Conservation (phyloP, 1,140 invertebrate species). For the Alviniconcha marisindica region DNA sequence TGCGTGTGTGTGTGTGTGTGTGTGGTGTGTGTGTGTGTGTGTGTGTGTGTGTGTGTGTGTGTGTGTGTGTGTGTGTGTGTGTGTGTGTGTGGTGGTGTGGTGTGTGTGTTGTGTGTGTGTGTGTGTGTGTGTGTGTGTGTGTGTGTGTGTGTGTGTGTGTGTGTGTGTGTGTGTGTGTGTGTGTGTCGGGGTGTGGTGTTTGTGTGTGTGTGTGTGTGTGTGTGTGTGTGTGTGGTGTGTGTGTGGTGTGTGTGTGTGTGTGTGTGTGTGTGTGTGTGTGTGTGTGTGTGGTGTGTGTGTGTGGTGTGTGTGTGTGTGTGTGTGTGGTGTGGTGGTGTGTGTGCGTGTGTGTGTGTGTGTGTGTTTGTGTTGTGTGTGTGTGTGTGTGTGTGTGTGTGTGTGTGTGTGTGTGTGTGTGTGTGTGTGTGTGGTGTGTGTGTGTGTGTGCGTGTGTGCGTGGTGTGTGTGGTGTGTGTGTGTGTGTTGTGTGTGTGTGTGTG, state of each 20-base stretch:
- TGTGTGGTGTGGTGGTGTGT: background rate
- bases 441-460: background rate
- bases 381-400: slow-evolving; percentile 16
- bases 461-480: background rate
- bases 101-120: background rate
- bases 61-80: slow-evolving; percentile 17
- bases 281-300: slow-evolving; percentile 1
- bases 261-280: background rate
- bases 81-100: slow-evolving; percentile 10
- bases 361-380: slow-evolving; percentile 1
- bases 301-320: background rate
- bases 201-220: slow-evolving; percentile 10
- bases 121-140: background rate
- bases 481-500: too few relatives aligned
- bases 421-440: background rate
- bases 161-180: slow-evolving; percentile 3
- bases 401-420: slow-evolving; percentile 14
- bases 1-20: slow-evolving; percentile 8
- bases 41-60: slow-evolving; percentile 6
- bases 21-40: too few relatives aligned
- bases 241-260: background rate
- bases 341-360: background rate
- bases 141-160: background rate
- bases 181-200: background rate
- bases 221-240: background rate